These are phyloP conservation scores for Grallaria varia DNA, from an alignment of 2,113 vertebrate genomes.

Conservation along the genomic window DNA sequence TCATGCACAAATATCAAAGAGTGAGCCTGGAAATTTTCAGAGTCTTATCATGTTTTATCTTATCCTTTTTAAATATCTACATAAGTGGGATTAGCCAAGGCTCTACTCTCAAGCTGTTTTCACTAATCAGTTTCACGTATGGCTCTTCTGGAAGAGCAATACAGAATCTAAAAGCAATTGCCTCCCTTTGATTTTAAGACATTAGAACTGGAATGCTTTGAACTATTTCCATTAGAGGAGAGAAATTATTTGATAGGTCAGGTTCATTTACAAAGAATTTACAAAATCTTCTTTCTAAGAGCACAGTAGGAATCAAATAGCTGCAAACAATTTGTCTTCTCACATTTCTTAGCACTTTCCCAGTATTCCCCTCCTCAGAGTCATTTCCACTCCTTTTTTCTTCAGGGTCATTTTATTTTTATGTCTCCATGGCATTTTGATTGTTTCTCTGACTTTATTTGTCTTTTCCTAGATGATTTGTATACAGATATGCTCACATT, in stretches of 20 bases:
- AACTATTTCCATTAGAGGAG: not conserved
- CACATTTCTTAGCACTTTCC: not conserved
- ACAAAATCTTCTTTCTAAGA: slow-evolving; percentile 1
- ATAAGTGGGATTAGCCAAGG: not conserved
- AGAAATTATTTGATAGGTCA: not conserved
- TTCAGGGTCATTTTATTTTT: not conserved
- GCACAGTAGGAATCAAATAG: not conserved
- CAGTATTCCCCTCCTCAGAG: not conserved
- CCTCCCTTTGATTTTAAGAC: not conserved
- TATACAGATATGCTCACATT: not conserved
- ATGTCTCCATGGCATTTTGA: not conserved
- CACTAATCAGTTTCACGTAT: not conserved
- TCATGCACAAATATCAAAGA: not conserved
- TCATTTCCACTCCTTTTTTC: not conserved
- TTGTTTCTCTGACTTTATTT: not conserved
- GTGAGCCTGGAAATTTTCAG: not conserved
- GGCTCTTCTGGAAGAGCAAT: not conserved
- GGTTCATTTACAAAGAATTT: slow-evolving; percentile 1
- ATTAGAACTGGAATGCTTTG: not conserved
- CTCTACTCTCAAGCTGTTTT: not conserved
- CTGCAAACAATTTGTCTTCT: not conserved
- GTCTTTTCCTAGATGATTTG: not conserved
- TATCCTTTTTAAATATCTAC: not conserved
- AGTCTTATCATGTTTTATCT: not conserved
- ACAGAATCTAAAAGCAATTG: not conserved